These are phyloP conservation scores for Phaetusa simplex DNA, from an alignment of 2,113 vertebrate genomes.

Conservation along the genomic window DNA sequence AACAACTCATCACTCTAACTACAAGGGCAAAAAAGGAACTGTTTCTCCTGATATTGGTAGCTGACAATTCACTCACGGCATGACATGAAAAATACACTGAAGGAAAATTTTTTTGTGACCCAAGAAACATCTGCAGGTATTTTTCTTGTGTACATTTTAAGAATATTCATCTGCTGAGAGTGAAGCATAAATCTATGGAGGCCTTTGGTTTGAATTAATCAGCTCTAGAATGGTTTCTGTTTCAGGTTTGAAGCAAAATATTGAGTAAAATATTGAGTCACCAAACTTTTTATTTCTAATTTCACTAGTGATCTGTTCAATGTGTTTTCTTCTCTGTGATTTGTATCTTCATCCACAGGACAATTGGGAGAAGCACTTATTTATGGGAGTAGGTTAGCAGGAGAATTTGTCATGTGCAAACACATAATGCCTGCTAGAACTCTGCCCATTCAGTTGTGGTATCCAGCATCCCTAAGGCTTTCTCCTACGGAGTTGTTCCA, in stretches of 20 bases:
- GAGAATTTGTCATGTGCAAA: background rate
- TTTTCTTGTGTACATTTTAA: background rate
- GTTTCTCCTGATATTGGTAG: background rate
- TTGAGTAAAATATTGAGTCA: background rate
- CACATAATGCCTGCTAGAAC: background rate
- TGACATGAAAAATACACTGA: background rate
- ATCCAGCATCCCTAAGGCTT: background rate
- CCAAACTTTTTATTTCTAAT: background rate
- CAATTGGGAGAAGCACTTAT: background rate
- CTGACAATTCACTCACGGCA: background rate
- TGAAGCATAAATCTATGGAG: background rate
- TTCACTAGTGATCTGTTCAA: background rate
- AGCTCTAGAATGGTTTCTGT: background rate
- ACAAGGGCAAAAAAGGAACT: background rate
- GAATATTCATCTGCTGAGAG: background rate
- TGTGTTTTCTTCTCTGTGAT: background rate
- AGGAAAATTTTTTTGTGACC: background rate
- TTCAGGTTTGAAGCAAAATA: background rate
- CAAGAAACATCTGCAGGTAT: background rate
- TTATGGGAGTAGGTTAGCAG: background rate
- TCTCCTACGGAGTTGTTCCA: background rate
- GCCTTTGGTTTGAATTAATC: background rate
- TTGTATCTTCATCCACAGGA: background rate
- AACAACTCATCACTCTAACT: background rate
- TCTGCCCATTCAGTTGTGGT: background rate